These are phyloP conservation scores for Phocoena sinus DNA, from an alignment of 2,113 vertebrate genomes.

Conservation along the genomic window DNA sequence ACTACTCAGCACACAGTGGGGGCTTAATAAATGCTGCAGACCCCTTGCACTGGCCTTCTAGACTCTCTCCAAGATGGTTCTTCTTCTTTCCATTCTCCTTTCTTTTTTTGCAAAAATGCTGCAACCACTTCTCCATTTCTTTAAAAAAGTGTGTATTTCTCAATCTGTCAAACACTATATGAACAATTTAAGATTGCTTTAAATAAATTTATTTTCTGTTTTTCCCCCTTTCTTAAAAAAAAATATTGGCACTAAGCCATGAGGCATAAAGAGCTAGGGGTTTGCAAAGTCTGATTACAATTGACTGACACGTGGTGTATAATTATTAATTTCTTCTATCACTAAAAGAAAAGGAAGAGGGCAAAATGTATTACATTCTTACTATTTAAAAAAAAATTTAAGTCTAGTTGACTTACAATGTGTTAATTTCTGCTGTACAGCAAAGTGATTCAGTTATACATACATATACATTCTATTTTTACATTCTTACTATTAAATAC, in stretches of 20 bases:
- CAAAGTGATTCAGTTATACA: no score
- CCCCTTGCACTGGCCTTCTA: neutral
- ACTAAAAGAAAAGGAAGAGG: neutral
- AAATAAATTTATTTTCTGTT: neutral
- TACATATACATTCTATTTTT: no score
- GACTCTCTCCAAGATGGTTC: fast-evolving
- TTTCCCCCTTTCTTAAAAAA: neutral
- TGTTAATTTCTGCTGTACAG: no score
- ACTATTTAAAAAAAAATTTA: no score
- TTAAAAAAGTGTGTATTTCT: neutral
- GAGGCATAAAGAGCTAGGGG: neutral
- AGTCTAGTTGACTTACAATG: no score
- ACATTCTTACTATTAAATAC: fast-evolving
- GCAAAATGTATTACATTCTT: fast-evolving
- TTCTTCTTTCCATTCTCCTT: neutral
- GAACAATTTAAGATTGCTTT: neutral
- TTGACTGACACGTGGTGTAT: fast-evolving
- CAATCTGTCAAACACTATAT: neutral
- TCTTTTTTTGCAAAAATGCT: neutral
- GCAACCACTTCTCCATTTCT: neutral
- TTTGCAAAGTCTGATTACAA: neutral
- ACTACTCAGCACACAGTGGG: fast-evolving
- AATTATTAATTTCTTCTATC: neutral
- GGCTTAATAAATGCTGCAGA: neutral
- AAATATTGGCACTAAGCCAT: neutral